Conservation (phyloP, 2,888 invertebrate species). For the Drosophila meridiana region DNA sequence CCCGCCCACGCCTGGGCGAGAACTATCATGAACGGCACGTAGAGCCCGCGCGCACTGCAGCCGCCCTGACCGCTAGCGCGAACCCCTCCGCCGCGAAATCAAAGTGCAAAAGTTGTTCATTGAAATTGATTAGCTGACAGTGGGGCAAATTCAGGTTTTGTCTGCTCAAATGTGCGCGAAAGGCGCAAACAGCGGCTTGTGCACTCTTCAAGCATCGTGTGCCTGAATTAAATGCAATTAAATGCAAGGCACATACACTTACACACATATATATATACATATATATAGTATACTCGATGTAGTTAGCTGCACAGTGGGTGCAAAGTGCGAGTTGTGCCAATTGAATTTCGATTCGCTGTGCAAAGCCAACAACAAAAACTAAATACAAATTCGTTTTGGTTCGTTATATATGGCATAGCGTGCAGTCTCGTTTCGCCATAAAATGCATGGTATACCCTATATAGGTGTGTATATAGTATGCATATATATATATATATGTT, state of each 20-base stretch:
- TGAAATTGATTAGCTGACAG: conserved; percentile 61
- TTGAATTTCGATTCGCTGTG: conserved; percentile 28
- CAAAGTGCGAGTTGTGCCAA: conserved; percentile 48
- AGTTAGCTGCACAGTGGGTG: conserved; percentile 26
- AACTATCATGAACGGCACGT: background rate
- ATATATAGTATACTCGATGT: background rate
- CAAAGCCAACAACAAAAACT: background rate
- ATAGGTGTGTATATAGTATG: background rate
- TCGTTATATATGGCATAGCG: conserved; percentile 2
- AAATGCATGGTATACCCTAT: background rate
- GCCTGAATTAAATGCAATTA: conserved; percentile 53
- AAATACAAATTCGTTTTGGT: conserved; percentile 1
- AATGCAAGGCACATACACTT: conserved; percentile 23
- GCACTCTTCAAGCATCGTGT: background rate
- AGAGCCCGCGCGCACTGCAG: background rate
- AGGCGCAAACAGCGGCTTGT: background rate
- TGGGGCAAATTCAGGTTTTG: conserved; percentile 3
- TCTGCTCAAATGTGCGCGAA: background rate
- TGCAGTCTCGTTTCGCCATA: conserved; percentile 3
- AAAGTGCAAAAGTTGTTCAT: conserved; percentile 57
- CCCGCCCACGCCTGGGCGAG: background rate
- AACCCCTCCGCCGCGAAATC: conserved; percentile 23
- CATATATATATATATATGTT: background rate
- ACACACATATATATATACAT: background rate
- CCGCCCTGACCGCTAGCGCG: background rate